Base-by-base conservation (phyloP, 2,797 vertebrate species). In the Rhinophrynus dorsalis region DNA sequence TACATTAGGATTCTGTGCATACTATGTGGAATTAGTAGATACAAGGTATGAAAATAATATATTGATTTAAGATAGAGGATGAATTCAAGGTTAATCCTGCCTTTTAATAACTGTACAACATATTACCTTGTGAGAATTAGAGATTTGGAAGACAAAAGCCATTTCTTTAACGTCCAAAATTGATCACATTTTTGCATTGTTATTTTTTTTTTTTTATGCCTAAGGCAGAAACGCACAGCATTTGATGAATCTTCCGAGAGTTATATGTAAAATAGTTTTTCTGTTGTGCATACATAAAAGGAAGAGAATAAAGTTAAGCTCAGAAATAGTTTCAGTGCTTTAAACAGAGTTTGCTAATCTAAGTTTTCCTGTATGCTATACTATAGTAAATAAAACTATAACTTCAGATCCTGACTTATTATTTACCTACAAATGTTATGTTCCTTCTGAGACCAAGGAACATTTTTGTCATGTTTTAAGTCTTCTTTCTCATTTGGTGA, bases 71-170 rank as follows among this genome's bases (percentile, higher is more conserved):
- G 26, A 58, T 58, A 42, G 35, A 58, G 21, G 23, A 42, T 23
- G 12, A 40, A 40, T 58, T 58, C 20, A 58, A 58, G 35, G 55
- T 58, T 58, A 58, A 58, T 58, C 35, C 55, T 58, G 23, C 23
- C 35, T 58, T 57, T 58, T 40, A 40, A 58, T 58, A 58, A 64
- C 5, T 15, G 8, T 38, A 45, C 12, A 3, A 62, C 20, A 61
- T 60, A 20, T 44, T 44, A 30, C 57, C 57, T 42, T 54, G 50
- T 30, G 7, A 30, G 18, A n/a, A 23, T 21, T 3, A 12, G n/a
- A 35, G 10, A 13, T 37, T 37, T 9, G 13, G 20, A 24, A 57
- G 35, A 24, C n/a, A 57, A 51, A 18, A 35, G 35, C 8, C 15
- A 23, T 57, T 33, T 56, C 52, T 37, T 17, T 18, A 32, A 5